A percentile compares a stretch with the other conserved stretches of the same genome.
Evolutionary conservation across 2,888 invertebrate genomes (phyloP).

Genomic region (Leistus spinibarbis): DNA sequence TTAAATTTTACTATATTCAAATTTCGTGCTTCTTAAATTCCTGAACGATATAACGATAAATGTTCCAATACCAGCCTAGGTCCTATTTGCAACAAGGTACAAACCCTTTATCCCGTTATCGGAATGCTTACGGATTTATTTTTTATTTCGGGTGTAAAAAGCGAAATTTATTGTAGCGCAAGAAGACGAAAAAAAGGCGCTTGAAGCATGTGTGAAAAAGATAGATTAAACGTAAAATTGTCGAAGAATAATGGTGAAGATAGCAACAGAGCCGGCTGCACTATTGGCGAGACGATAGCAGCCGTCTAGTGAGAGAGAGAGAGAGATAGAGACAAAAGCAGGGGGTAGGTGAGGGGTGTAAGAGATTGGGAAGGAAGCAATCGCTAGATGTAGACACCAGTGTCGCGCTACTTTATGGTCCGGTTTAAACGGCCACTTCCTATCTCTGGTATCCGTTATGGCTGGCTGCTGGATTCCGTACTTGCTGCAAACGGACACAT

Average conservation of each 20-base stretch:
- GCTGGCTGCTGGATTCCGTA: constrained; percentile 20
- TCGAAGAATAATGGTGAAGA: background rate
- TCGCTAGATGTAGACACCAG: constrained; percentile 45
- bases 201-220: background rate
- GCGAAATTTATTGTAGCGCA: too few relatives aligned
- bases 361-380: constrained; percentile 46
- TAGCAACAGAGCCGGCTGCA: background rate
- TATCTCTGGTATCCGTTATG: constrained; percentile 44
- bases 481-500: background rate
- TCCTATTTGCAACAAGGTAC: too few relatives aligned
- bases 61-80: too few relatives aligned
- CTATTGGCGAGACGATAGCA: background rate
- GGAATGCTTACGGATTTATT: too few relatives aligned
- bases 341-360: background rate
- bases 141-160: too few relatives aligned
- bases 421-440: constrained; percentile 45
- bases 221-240: background rate
- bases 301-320: background rate
- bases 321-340: background rate
- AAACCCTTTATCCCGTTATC: too few relatives aligned
- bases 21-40: too few relatives aligned
- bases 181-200: too few relatives aligned
- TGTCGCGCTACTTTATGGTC: constrained; percentile 46
- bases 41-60: too few relatives aligned
- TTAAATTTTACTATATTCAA: too few relatives aligned